Conservation (phyloP, 2,888 invertebrate species). For the Tuberolachnus salignus region DNA sequence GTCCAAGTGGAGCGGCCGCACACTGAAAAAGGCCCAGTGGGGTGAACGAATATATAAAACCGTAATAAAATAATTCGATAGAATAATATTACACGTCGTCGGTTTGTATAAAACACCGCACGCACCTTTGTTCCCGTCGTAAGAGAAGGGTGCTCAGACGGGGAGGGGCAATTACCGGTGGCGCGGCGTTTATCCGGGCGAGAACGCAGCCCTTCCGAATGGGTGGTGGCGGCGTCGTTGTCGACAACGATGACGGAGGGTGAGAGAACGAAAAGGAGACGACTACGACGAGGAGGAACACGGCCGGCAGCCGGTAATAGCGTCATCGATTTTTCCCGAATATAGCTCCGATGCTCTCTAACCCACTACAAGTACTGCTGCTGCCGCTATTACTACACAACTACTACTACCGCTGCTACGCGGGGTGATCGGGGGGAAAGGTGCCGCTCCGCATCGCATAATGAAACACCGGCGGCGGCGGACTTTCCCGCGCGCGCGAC, state of each 20-base stretch:
- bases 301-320: constrained; percentile 50
- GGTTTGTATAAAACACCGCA: no score
- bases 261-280: not conserved
- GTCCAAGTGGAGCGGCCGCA: no score
- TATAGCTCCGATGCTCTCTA: constrained; percentile 26
- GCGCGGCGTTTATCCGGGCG: constrained; percentile 31
- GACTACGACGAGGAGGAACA: constrained; percentile 9
- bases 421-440: not conserved
- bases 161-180: not conserved
- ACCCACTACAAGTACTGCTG: not conserved
- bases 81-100: not conserved
- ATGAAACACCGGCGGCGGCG: constrained; percentile 27
- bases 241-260: not conserved
- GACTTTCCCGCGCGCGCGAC: constrained; percentile 48
- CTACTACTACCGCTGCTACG: not conserved
- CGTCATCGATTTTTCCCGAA: constrained; percentile 55
- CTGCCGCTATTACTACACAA: not conserved
- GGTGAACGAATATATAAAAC: no score
- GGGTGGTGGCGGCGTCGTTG: not conserved
- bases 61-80: no score
- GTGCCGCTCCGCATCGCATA: constrained; percentile 7
- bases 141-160: not conserved
- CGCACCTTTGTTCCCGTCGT: not conserved
- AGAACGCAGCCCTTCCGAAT: constrained; percentile 24
- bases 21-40: no score